Conservation (phyloP, 2,113 vertebrate species). For the Condylura cristata region DNA sequence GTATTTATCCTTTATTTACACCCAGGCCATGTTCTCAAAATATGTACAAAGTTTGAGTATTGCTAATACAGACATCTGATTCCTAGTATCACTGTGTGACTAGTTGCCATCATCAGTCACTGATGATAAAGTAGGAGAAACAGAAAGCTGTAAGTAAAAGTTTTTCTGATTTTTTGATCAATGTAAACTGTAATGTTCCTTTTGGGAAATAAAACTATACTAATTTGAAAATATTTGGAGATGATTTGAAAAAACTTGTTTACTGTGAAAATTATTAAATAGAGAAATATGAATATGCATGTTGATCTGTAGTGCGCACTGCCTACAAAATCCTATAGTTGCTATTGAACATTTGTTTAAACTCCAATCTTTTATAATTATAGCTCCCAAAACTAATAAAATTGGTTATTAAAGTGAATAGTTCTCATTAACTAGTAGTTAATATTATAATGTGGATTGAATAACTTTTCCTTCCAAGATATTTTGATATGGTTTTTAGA, state of each 20-base stretch:
- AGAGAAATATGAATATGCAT: not conserved
- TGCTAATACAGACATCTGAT: constrained; percentile 8
- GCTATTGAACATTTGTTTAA: not conserved
- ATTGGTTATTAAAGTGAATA: not conserved
- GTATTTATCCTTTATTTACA: constrained; percentile 63
- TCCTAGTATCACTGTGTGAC: not conserved
- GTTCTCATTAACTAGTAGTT: not conserved
- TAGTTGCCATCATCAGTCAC: not conserved
- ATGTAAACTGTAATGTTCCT: not conserved
- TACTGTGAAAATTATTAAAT: constrained; percentile 1
- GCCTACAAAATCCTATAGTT: not conserved
- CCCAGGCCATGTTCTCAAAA: constrained; percentile 17
- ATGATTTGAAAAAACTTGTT: not conserved
- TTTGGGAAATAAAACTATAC: constrained; percentile 12
- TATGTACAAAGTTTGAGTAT: not conserved
- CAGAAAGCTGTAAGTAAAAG: not conserved
- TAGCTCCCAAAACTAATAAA: not conserved
- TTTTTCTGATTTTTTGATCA: not conserved
- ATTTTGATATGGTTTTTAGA: constrained; percentile 2
- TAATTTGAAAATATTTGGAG: not conserved
- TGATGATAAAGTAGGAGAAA: not conserved
- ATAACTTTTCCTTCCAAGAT: constrained; percentile 32
- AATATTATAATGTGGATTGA: not conserved
- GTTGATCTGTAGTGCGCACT: not conserved
- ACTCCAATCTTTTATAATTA: not conserved